Percentiles rank a stretch among this genome's conserved stretches.
Conservation (phyloP, 1,140 invertebrate species). For the Macrocentrus cingulum region DNA sequence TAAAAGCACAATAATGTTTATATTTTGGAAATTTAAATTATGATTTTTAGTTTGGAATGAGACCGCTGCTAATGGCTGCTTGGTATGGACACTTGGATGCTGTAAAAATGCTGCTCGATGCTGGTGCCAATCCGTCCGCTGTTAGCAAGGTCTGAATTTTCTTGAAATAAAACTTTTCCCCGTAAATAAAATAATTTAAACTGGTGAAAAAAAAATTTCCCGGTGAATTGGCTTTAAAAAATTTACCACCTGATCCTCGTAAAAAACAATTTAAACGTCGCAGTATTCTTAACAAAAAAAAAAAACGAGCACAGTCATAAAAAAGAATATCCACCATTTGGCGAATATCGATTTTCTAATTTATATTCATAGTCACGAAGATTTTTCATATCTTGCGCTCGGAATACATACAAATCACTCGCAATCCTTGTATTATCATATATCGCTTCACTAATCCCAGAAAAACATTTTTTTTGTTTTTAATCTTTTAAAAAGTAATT, state of each 20-base stretch:
- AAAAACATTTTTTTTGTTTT: too few relatives aligned
- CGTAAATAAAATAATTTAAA: too few relatives aligned
- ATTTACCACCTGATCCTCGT: not conserved
- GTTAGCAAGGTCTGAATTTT: constrained; percentile 77
- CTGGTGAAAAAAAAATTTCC: too few relatives aligned
- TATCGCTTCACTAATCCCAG: too few relatives aligned
- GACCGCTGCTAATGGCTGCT: constrained; percentile 77
- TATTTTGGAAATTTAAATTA: constrained; percentile 2
- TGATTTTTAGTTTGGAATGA: constrained; percentile 73
- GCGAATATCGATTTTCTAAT: constrained; percentile 17
- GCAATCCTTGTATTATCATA: too few relatives aligned
- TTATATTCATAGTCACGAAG: not conserved
- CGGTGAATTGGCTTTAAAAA: not conserved
- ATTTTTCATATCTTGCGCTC: constrained; percentile 7
- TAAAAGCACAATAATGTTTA: too few relatives aligned
- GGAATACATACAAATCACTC: not conserved
- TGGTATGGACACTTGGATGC: constrained; percentile 78
- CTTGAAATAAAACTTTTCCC: too few relatives aligned
- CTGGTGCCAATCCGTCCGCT: constrained; percentile 72
- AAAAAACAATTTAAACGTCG: not conserved
- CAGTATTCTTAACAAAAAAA: not conserved
- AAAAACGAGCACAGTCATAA: constrained; percentile 4
- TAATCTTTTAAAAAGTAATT: too few relatives aligned
- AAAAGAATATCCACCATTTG: not conserved
- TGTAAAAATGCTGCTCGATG: constrained; percentile 72